Evolutionary conservation across 2,888 invertebrate genomes (phyloP).

Genomic region (Scaptomyza cyrtandrae): DNA sequence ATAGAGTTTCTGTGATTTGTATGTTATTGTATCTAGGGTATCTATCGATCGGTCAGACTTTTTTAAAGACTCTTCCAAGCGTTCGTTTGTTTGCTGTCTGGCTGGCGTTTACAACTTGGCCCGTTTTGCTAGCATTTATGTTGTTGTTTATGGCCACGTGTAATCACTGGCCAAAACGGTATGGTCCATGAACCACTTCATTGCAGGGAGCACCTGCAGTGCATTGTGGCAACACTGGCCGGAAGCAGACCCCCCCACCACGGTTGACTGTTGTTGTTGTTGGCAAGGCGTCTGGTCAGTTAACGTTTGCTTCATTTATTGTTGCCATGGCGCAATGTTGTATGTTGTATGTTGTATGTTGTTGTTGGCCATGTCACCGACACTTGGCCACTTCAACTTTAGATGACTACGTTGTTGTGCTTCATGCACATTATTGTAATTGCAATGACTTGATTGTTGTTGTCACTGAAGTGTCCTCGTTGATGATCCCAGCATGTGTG

Average conservation of each 20-base stretch:
- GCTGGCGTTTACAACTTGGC: constrained; percentile 47
- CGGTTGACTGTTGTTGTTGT: background rate
- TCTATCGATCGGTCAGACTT: background rate
- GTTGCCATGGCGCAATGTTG: constrained; percentile 42
- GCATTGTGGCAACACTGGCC: constrained; percentile 17
- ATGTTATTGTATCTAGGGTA: background rate
- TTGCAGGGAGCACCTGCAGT: constrained; percentile 28
- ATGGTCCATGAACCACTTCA: constrained; percentile 65
- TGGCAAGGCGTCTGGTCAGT: constrained; percentile 32
- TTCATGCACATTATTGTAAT: constrained; percentile 59
- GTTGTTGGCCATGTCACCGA: constrained; percentile 37
- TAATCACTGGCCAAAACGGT: constrained; percentile 65
- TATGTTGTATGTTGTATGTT: constrained; percentile 22
- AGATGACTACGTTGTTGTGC: constrained; percentile 34
- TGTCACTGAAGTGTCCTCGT: constrained; percentile 45
- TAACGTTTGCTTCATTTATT: constrained; percentile 58
- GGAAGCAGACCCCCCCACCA: background rate
- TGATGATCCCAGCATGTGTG: constrained; percentile 46
- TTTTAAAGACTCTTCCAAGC: constrained; percentile 7
- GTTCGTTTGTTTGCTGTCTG: constrained; percentile 7
- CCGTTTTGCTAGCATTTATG: constrained; percentile 37
- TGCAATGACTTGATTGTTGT: constrained; percentile 42
- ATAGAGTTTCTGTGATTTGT: no score
- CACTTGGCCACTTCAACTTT: constrained; percentile 48
- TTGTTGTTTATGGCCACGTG: constrained; percentile 72